Evolutionary conservation across 2,113 vertebrate genomes (phyloP).

Genomic region (Otocyon megalotis): DNA sequence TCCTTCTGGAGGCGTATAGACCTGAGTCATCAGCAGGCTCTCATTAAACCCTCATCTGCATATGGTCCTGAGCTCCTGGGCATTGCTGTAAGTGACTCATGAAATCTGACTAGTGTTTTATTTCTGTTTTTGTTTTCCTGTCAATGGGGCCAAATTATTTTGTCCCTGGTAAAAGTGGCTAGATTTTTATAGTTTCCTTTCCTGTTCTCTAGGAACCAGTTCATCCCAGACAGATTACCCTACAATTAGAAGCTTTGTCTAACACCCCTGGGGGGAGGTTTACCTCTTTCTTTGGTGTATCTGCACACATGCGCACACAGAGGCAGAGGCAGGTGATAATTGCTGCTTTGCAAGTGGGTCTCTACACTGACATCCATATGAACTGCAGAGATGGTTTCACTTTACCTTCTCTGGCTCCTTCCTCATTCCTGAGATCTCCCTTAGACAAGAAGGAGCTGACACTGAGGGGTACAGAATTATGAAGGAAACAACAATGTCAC

Average conservation of each 20-base stretch:
- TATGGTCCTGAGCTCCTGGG: background rate
- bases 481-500: background rate
- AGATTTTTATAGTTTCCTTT: slow-evolving; percentile 25
- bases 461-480: background rate
- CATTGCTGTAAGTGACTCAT: background rate
- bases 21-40: background rate
- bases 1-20: background rate
- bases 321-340: background rate
- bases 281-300: background rate
- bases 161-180: slow-evolving; percentile 24
- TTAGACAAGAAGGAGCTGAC: background rate
- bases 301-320: background rate
- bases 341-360: background rate
- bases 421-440: background rate
- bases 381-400: background rate
- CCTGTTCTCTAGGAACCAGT: background rate
- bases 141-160: slow-evolving; percentile 42
- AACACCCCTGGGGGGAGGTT: background rate
- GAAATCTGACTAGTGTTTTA: background rate
- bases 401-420: background rate
- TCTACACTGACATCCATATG: background rate
- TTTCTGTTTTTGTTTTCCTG: slow-evolving; percentile 48
- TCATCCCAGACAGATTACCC: background rate
- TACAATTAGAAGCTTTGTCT: background rate
- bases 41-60: slow-evolving; percentile 26